phyloP scores from a whole-genome alignment of 2,113 vertebrate species.

The Tupaia tana region DNA sequence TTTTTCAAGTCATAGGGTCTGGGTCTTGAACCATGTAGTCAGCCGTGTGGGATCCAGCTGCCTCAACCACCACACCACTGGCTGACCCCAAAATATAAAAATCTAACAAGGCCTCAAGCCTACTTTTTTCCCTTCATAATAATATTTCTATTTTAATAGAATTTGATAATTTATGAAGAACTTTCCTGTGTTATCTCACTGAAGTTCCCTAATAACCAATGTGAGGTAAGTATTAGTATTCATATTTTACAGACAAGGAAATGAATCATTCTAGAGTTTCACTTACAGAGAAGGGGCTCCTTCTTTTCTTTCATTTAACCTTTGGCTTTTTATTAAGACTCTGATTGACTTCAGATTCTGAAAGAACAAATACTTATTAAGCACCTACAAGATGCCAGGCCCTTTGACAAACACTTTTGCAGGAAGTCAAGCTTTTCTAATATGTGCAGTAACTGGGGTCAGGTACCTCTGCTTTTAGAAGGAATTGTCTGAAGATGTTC shows the following conservation, averaged over 20 bases:
- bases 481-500: too few species aligned
- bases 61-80: too few species aligned
- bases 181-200: background rate
- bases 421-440: constrained; percentile 23
- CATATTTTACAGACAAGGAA: constrained; percentile 35
- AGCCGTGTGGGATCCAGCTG: too few species aligned
- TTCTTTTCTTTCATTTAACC: constrained; percentile 28
- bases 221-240: constrained; percentile 29
- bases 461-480: background rate
- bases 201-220: background rate
- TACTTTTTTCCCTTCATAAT: background rate
- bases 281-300: background rate
- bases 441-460: background rate
- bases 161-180: constrained; percentile 26
- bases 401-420: background rate
- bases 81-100: background rate
- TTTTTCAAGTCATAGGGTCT: too few species aligned
- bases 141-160: constrained; percentile 48
- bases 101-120: background rate
- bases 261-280: constrained; percentile 41
- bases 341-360: background rate
- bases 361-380: background rate
- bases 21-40: too few species aligned
- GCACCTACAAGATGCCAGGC: background rate
- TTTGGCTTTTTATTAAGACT: background rate